These are phyloP conservation scores for Pungitius pungitius DNA, from an alignment of 2,113 vertebrate species.

Conservation along the genomic window DNA sequence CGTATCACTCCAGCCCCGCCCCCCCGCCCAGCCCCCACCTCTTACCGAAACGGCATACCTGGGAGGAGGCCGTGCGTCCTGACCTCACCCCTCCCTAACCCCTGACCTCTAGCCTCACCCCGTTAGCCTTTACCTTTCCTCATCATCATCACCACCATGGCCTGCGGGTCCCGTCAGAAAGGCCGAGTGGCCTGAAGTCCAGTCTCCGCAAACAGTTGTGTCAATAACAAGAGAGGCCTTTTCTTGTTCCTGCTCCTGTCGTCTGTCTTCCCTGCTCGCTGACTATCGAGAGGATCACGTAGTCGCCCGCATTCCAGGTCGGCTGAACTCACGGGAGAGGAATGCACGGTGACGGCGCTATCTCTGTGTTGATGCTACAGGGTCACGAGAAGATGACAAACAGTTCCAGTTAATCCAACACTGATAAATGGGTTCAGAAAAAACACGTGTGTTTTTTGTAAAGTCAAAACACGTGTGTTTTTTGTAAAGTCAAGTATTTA, in stretches of 20 bases:
- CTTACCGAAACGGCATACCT: slow-evolving; percentile 59
- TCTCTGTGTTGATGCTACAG: neutral
- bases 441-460: too few relatives aligned
- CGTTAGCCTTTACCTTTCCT: slow-evolving; percentile 37
- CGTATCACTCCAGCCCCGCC: slow-evolving; percentile 26
- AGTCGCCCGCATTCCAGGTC: slow-evolving; percentile 66
- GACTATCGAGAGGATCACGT: slow-evolving; percentile 59
- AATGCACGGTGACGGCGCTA: slow-evolving; percentile 55
- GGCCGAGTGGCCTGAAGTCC: slow-evolving; percentile 1
- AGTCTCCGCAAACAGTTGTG: slow-evolving; percentile 5
- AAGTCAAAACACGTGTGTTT: neutral
- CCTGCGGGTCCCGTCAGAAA: slow-evolving; percentile 24
- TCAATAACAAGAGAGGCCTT: slow-evolving; percentile 13
- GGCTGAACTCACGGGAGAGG: slow-evolving; percentile 57
- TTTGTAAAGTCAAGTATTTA: neutral
- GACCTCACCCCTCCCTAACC: slow-evolving; percentile 53
- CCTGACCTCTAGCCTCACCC: slow-evolving; percentile 53
- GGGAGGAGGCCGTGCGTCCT: slow-evolving; percentile 49
- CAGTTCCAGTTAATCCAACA: neutral
- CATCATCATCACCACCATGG: slow-evolving; percentile 38
- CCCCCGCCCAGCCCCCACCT: slow-evolving; percentile 15
- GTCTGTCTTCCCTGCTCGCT: slow-evolving; percentile 8
- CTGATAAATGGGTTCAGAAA: neutral
- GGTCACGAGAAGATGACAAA: neutral
- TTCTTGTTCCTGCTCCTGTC: neutral